phyloP scores from a whole-genome alignment of 1,140 invertebrate genomes.

The Hypsibius dujardini region DNA sequence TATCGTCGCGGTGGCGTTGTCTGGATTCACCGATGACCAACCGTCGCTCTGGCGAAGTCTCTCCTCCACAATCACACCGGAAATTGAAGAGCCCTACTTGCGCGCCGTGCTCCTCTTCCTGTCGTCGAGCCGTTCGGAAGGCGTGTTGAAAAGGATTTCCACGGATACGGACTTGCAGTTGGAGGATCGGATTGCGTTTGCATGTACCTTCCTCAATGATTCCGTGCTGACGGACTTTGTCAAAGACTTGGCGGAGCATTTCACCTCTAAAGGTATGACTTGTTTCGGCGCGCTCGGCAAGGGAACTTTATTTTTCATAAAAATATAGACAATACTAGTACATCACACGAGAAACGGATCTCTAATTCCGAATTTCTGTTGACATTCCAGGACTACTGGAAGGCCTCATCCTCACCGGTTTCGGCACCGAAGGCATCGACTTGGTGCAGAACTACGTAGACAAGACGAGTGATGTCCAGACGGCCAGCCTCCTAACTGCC shows the following conservation, averaged over 20 bases:
- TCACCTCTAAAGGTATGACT: slow-evolving; percentile 26
- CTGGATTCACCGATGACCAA: slow-evolving; percentile 53
- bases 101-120: slow-evolving; percentile 78
- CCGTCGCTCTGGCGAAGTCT: slow-evolving; percentile 62
- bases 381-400: slow-evolving; percentile 25
- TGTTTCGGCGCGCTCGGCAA: too few species aligned
- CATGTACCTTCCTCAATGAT: slow-evolving; percentile 41
- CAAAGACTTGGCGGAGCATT: slow-evolving; percentile 26
- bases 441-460: slow-evolving; percentile 75
- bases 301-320: too few species aligned
- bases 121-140: slow-evolving; percentile 39
- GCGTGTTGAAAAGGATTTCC: slow-evolving; percentile 21
- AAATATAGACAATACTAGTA: too few species aligned
- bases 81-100: slow-evolving; percentile 68
- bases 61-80: slow-evolving; percentile 47
- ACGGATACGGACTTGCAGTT: slow-evolving; percentile 56
- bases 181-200: slow-evolving; percentile 79
- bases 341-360: too few species aligned
- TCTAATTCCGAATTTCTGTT: too few species aligned
- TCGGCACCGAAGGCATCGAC: slow-evolving; percentile 38
- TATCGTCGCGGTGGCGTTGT: slow-evolving; percentile 19
- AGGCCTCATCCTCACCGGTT: slow-evolving; percentile 32
- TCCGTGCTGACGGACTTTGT: slow-evolving; percentile 28
- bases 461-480: slow-evolving; percentile 74
- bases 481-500: slow-evolving; percentile 59